A percentile compares a stretch with the other conserved stretches of the same genome.
Conservation (phyloP, 2,888 invertebrate species). For the Tortricodes alternella region DNA sequence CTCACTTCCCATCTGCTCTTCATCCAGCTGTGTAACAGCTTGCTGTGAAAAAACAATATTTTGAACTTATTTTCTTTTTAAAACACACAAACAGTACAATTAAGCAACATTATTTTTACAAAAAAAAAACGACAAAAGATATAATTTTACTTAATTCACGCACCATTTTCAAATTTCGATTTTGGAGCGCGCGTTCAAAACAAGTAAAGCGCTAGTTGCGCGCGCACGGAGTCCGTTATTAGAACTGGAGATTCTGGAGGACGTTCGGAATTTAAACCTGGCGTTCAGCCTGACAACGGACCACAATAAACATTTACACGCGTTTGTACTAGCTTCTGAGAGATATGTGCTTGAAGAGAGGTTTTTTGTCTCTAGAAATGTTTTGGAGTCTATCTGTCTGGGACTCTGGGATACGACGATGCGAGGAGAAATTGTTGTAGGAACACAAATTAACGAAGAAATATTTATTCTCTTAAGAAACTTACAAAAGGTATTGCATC, state of each 20-base stretch:
- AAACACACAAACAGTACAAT: too few relatives aligned
- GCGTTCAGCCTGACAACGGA: slow-evolving; percentile 30
- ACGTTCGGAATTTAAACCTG: slow-evolving; percentile 61
- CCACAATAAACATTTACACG: slow-evolving; percentile 41
- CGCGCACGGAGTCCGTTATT: slow-evolving; percentile 54
- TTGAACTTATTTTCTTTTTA: too few relatives aligned
- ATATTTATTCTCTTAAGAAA: too few relatives aligned
- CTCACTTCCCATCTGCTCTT: slow-evolving; percentile 79
- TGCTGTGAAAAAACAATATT: slow-evolving; percentile 47
- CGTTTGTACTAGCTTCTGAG: slow-evolving; percentile 34
- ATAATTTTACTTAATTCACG: slow-evolving; percentile 44
- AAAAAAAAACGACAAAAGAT: too few relatives aligned
- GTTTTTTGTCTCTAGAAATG: neutral
- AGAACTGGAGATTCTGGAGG: slow-evolving; percentile 57
- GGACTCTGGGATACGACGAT: too few relatives aligned
- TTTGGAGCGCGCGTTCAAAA: slow-evolving; percentile 36
- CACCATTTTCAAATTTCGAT: slow-evolving; percentile 59
- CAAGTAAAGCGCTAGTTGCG: slow-evolving; percentile 44
- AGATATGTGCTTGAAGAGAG: slow-evolving; percentile 42
- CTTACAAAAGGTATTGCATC: too few relatives aligned
- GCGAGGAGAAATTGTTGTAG: too few relatives aligned
- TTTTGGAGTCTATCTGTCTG: neutral
- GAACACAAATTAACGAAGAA: too few relatives aligned
- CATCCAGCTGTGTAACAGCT: slow-evolving; percentile 69
- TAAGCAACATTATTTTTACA: too few relatives aligned